Evolutionary conservation across 2,888 invertebrate genomes (phyloP).

Genomic region (Agrotis segetum): DNA sequence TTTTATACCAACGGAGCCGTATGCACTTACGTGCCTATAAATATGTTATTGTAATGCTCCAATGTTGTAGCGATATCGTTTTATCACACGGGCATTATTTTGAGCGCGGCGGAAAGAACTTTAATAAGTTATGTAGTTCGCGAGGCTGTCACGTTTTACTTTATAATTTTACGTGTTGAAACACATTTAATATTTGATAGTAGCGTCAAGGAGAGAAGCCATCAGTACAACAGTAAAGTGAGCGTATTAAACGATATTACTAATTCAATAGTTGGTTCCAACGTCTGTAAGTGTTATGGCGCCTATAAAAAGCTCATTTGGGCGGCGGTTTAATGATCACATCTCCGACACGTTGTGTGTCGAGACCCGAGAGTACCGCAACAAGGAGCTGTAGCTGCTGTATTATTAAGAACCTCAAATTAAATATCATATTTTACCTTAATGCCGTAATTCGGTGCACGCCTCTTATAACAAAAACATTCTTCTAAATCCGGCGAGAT

Average conservation of each 20-base stretch:
- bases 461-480: conserved; percentile 85
- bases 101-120: conserved; percentile 23
- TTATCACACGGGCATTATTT: conserved; percentile 34
- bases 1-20: conserved; percentile 68
- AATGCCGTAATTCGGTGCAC: conserved; percentile 83
- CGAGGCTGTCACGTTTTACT: conserved; percentile 50
- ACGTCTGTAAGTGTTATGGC: conserved; percentile 84
- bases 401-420: conserved; percentile 77
- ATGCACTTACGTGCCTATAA: conserved; percentile 49
- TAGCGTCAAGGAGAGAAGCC: conserved; percentile 74
- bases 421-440: conserved; percentile 85
- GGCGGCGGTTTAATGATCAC: conserved; percentile 81
- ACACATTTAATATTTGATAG: conserved; percentile 80
- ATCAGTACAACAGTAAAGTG: conserved; percentile 78
- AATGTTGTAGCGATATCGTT: conserved; percentile 26
- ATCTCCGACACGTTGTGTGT: conserved; percentile 72
- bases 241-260: conserved; percentile 83
- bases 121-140: conserved; percentile 44
- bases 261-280: conserved; percentile 85
- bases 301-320: conserved; percentile 85
- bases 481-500: conserved; percentile 86
- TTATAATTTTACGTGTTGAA: conserved; percentile 62
- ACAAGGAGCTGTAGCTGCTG: conserved; percentile 70
- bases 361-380: conserved; percentile 62
- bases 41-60: conserved; percentile 43